These are phyloP conservation scores for Glaucomys volans DNA, from an alignment of 2,113 vertebrate species.

Conservation along the genomic window DNA sequence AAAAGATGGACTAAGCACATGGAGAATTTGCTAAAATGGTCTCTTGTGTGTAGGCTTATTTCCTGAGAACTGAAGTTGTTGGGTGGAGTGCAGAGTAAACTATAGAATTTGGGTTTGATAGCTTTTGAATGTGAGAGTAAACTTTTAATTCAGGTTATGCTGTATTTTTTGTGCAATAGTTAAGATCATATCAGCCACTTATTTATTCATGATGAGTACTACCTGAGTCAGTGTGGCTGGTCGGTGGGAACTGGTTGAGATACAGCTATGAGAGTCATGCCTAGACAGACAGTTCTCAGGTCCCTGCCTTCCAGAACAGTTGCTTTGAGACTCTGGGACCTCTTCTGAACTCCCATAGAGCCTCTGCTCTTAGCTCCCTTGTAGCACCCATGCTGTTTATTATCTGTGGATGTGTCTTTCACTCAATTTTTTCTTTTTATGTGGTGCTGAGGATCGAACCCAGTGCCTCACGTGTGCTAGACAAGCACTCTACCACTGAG, in stretches of 20 bases:
- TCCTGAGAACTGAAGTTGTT: slow-evolving; percentile 1
- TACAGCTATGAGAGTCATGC: not conserved
- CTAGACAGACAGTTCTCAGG: not conserved
- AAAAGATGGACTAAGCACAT: not conserved
- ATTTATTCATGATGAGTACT: not conserved
- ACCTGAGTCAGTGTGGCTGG: not conserved
- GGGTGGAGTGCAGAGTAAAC: not conserved
- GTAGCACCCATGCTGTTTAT: not conserved
- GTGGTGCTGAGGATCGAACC: too few relatives aligned
- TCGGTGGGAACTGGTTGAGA: not conserved
- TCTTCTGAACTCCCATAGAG: not conserved
- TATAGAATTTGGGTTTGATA: not conserved
- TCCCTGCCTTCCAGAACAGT: not conserved
- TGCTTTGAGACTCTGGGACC: not conserved
- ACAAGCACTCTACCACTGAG: too few relatives aligned
- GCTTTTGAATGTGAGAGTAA: not conserved
- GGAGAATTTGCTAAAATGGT: not conserved
- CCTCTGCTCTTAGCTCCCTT: not conserved
- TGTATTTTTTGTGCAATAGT: not conserved
- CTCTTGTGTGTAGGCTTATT: not conserved
- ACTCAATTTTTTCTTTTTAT: not conserved
- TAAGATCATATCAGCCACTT: not conserved
- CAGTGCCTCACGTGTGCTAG: too few relatives aligned
- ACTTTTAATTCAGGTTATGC: not conserved
- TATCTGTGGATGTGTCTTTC: not conserved